phyloP scores from a whole-genome alignment of 2,888 invertebrate genomes.

The Suillia variegata region DNA sequence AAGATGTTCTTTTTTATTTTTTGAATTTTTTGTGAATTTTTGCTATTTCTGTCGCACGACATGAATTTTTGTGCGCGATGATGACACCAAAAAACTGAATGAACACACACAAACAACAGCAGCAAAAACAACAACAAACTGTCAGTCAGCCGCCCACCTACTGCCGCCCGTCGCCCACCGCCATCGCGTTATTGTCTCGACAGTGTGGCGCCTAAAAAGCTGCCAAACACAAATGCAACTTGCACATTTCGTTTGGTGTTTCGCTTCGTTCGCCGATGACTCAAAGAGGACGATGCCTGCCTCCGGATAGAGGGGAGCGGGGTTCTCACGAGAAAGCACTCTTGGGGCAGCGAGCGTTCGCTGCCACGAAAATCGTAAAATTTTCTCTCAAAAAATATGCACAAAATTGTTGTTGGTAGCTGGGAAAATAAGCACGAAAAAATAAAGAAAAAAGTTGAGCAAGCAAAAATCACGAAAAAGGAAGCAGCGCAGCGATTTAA shows the following conservation, averaged over 20 bases:
- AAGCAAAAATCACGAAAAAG: background rate
- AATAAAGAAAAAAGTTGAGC: background rate
- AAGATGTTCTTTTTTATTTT: too few species aligned
- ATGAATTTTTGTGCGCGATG: too few species aligned
- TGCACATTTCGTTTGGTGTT: background rate
- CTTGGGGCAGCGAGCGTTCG: too few species aligned
- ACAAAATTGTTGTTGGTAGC: too few species aligned
- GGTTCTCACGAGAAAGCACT: background rate
- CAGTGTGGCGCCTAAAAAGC: constrained; percentile 35
- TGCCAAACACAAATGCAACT: constrained; percentile 27
- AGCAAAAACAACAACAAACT: constrained; percentile 3
- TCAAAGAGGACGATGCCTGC: constrained; percentile 11
- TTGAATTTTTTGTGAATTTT: too few species aligned
- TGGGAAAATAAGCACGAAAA: background rate
- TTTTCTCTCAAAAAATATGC: too few species aligned
- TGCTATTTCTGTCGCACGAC: too few species aligned
- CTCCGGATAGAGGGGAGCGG: constrained; percentile 9
- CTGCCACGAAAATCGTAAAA: too few species aligned
- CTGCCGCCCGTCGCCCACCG: constrained; percentile 24
- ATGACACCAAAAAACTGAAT: too few species aligned
- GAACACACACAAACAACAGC: too few species aligned
- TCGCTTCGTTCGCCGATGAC: background rate
- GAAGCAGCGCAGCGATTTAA: constrained; percentile 48
- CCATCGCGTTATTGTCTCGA: constrained; percentile 35
- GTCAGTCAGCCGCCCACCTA: background rate